A percentile compares a stretch with the other conserved stretches of the same genome.
These are phyloP conservation scores for Lepidurus apus DNA, from an alignment of 1,140 invertebrate genomes.

Conservation along the genomic window DNA sequence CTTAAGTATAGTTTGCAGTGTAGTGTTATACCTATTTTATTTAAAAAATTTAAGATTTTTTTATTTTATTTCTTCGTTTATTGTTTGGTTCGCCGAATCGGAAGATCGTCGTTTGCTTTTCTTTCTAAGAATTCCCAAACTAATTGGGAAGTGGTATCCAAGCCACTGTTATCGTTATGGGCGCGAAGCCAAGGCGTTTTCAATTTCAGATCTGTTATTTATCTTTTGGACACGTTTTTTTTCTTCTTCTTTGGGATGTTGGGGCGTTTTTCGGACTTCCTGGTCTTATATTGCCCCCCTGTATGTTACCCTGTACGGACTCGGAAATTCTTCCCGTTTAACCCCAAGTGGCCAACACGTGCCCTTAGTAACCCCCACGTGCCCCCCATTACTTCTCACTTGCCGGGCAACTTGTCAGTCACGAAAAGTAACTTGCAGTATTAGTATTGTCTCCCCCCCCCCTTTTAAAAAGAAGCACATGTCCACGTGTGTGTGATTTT, in stretches of 20 bases:
- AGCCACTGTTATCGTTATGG: no score
- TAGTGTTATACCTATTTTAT: no score
- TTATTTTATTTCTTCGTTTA: no score
- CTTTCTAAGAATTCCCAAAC: no score
- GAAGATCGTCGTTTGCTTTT: no score
- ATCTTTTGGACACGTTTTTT: background rate
- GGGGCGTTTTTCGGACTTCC: constrained; percentile 13
- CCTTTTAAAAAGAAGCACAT: constrained; percentile 4
- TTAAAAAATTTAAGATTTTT: no score
- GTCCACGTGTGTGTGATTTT: background rate
- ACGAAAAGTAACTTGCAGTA: constrained; percentile 22
- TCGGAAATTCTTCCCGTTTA: constrained; percentile 4
- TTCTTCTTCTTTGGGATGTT: background rate
- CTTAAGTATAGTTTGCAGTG: no score
- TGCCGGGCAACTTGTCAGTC: constrained; percentile 20
- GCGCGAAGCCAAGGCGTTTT: background rate
- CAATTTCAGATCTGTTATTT: background rate
- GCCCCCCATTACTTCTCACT: constrained; percentile 19
- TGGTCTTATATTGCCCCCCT: constrained; percentile 1
- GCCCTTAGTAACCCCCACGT: constrained; percentile 13
- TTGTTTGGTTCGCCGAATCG: no score
- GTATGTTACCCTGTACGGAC: background rate
- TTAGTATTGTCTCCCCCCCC: background rate
- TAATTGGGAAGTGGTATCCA: no score
- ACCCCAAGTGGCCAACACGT: constrained; percentile 20